Percentiles rank a stretch among this genome's conserved stretches.
These are phyloP conservation scores for Sapayoa aenigma DNA, from an alignment of 2,113 vertebrate species.

Conservation along the genomic window DNA sequence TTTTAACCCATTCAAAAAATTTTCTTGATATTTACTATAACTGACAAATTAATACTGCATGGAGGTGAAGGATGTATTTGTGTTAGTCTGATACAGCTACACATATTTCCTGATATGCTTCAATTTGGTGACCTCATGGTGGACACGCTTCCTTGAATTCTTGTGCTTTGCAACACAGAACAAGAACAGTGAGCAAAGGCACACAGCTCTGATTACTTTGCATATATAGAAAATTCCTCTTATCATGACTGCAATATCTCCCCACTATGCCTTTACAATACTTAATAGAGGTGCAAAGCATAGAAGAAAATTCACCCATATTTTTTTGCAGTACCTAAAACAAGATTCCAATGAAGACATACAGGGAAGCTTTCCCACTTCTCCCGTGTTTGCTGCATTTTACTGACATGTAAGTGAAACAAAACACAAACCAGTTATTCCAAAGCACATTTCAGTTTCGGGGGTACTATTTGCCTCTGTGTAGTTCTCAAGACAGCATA, in stretches of 20 bases:
- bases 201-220: not conserved
- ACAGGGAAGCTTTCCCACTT: not conserved
- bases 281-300: not conserved
- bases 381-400: not conserved
- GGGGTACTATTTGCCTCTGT: not conserved
- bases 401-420: not conserved
- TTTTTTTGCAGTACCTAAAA: not conserved
- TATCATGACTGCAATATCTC: not conserved
- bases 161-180: not conserved
- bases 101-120: conserved; percentile 4
- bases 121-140: not conserved
- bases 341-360: not conserved
- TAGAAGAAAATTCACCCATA: not conserved
- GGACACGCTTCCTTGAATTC: conserved; percentile 22
- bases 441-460: not conserved
- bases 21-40: not conserved
- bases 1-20: conserved; percentile 40
- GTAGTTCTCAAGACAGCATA: not conserved
- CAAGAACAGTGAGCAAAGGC: not conserved
- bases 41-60: not conserved
- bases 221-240: not conserved
- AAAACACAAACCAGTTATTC: not conserved
- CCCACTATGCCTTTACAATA: not conserved
- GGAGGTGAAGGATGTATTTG: not conserved
- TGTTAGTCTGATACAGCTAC: not conserved